A percentile compares a stretch with the other conserved stretches of the same genome.
Evolutionary conservation across 2,113 vertebrate species (phyloP).

Genomic region (Nibea coibor): DNA sequence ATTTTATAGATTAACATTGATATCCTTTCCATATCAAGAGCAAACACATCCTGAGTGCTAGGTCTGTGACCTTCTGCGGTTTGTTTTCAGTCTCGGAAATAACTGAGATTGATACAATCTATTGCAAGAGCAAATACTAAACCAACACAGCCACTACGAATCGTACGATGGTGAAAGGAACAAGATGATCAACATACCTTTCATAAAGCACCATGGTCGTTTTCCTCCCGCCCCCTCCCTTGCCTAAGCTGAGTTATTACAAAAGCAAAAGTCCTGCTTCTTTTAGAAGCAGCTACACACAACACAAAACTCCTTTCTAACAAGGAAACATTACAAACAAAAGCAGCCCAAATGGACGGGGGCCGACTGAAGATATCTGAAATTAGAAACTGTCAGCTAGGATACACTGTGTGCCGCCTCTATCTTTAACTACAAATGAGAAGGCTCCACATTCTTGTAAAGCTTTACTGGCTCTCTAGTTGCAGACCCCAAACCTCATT

Average conservation of each 20-base stretch:
- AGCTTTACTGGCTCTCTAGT: constrained; percentile 90
- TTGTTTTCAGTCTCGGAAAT: constrained; percentile 55
- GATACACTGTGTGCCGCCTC: constrained; percentile 85
- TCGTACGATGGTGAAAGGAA: not conserved
- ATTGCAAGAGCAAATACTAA: constrained; percentile 51
- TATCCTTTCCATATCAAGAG: constrained; percentile 30
- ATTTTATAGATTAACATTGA: constrained; percentile 43
- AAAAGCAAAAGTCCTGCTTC: constrained; percentile 43
- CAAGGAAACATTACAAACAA: constrained; percentile 68
- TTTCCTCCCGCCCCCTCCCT: constrained; percentile 51
- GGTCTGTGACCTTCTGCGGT: constrained; percentile 49
- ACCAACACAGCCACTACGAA: constrained; percentile 32
- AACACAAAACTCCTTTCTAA: constrained; percentile 37
- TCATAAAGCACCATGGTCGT: constrained; percentile 83
- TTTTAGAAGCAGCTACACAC: constrained; percentile 22
- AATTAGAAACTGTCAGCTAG: constrained; percentile 86
- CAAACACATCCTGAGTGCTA: constrained; percentile 38
- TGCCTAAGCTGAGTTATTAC: constrained; percentile 48
- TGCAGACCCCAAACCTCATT: constrained; percentile 80
- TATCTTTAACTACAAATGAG: constrained; percentile 99
- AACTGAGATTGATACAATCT: constrained; percentile 63
- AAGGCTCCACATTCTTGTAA: constrained; percentile 93
- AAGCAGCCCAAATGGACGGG: constrained; percentile 64
- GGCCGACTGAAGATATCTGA: constrained; percentile 71
- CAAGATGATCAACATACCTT: constrained; percentile 85